Conservation (phyloP, 2,113 vertebrate genomes). For the Sapajus apella region DNA sequence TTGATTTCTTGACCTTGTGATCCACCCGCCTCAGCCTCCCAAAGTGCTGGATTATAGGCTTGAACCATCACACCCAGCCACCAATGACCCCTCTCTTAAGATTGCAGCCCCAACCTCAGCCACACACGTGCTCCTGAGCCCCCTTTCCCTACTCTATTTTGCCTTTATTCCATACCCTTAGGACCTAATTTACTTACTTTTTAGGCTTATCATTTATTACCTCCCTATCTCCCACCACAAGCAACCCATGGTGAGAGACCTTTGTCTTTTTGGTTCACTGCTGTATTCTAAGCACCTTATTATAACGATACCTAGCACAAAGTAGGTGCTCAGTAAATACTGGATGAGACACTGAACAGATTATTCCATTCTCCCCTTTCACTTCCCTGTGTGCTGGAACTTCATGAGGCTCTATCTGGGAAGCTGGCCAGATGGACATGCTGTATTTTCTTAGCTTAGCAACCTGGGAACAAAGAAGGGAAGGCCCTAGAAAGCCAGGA, state of each 20-base stretch:
- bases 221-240: neutral
- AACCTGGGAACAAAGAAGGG: constrained; percentile 43
- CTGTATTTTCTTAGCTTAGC: constrained; percentile 24
- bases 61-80: no score
- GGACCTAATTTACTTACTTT: neutral
- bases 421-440: neutral
- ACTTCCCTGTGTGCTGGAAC: neutral
- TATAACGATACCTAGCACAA: no score
- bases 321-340: neutral
- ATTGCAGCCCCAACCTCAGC: neutral
- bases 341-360: no score
- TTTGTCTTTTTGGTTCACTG: neutral
- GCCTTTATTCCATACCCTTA: neutral
- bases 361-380: neutral
- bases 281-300: neutral
- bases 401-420: neutral
- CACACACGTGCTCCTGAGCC: neutral
- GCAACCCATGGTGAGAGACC: neutral
- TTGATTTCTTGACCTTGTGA: no score
- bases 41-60: no score
- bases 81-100: no score
- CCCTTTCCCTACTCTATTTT: neutral
- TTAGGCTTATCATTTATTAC: neutral
- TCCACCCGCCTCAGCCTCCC: no score
- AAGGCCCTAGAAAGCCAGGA: constrained; percentile 15